These are phyloP conservation scores for Pyrgilauda ruficollis DNA, from an alignment of 2,113 vertebrate genomes.

Conservation along the genomic window DNA sequence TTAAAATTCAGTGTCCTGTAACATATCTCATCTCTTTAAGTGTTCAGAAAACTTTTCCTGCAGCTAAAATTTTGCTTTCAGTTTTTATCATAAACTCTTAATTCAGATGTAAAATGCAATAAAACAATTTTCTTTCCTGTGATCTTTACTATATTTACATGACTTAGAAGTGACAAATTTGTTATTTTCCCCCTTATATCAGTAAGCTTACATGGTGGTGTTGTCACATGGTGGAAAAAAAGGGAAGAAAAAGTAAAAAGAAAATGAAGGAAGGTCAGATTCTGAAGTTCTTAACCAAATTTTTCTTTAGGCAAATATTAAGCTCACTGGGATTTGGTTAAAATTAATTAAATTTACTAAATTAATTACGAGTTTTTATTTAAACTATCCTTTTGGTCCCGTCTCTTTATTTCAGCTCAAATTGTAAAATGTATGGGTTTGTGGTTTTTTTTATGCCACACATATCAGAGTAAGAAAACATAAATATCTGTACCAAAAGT, in stretches of 20 bases:
- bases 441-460: neutral
- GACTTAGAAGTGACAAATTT: neutral
- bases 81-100: neutral
- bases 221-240: neutral
- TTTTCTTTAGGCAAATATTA: neutral
- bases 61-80: neutral
- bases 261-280: neutral
- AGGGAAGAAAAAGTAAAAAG: too few relatives aligned
- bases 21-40: neutral
- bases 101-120: neutral
- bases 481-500: neutral
- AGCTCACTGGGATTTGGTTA: neutral
- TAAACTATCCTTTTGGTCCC: neutral
- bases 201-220: neutral
- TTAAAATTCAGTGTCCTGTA: neutral
- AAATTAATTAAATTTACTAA: neutral
- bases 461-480: neutral
- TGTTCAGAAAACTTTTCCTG: constrained; percentile 5
- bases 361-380: neutral
- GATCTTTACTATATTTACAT: neutral
- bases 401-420: neutral
- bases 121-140: neutral
- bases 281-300: neutral
- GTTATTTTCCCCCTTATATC: neutral
- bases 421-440: neutral